A percentile compares a stretch with the other conserved stretches of the same genome.
These are phyloP conservation scores for Drosophila simulans DNA, from an alignment of 1,140 invertebrate species.

Conservation along the genomic window DNA sequence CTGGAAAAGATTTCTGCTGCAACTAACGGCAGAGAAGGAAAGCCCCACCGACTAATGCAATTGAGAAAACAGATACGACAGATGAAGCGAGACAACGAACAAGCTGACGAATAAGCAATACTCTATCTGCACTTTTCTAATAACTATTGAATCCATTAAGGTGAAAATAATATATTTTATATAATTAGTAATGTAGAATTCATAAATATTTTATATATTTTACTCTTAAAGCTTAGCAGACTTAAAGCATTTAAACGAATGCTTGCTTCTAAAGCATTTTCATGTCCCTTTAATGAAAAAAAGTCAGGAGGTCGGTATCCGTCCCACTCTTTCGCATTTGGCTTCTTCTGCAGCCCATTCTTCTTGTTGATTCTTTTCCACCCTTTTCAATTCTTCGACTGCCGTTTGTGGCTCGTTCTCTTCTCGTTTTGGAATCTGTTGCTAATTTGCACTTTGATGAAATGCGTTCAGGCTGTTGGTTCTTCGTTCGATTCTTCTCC, in stretches of 20 bases:
- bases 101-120: neutral
- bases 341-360: constrained; percentile 24
- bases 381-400: constrained; percentile 6
- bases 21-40: neutral
- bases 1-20: constrained; percentile 18
- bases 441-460: constrained; percentile 82
- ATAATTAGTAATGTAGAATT: no score
- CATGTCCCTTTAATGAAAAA: constrained; percentile 4
- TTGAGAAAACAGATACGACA: neutral
- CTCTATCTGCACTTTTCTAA: neutral
- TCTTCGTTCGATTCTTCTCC: constrained; percentile 12
- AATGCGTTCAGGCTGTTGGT: constrained; percentile 70
- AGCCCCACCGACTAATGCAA: constrained; percentile 1
- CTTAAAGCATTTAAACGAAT: no score
- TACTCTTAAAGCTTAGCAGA: no score
- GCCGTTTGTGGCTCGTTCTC: constrained; percentile 41
- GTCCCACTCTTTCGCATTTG: constrained; percentile 1
- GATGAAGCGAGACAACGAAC: neutral
- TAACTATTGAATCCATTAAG: no score
- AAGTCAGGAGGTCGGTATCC: neutral
- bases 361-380: constrained; percentile 8
- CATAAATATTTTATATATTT: no score
- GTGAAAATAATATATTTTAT: no score
- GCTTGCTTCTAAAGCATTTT: neutral
- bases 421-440: constrained; percentile 69